phyloP scores from a whole-genome alignment of 1,140 invertebrate species.

The Drosophila sturtevanti region DNA sequence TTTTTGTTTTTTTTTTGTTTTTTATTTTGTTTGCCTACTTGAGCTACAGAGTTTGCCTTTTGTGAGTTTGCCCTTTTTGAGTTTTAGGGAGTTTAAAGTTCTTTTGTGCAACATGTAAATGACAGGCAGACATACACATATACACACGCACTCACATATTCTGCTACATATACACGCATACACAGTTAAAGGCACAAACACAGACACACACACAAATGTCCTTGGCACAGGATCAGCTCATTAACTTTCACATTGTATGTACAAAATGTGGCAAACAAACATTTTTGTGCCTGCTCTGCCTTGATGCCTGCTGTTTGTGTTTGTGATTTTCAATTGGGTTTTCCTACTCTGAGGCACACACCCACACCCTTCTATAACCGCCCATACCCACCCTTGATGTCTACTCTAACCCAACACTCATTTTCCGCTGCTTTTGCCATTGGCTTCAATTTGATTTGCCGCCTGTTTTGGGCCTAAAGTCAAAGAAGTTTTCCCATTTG shows the following conservation, averaged over 20 bases:
- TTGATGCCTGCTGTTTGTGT: slow-evolving; percentile 31
- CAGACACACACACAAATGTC: background rate
- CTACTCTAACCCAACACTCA: background rate
- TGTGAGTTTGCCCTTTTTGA: slow-evolving; percentile 44
- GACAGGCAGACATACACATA: slow-evolving; percentile 7
- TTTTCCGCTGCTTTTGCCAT: slow-evolving; percentile 35
- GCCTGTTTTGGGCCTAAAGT: slow-evolving; percentile 58
- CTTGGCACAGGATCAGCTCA: slow-evolving; percentile 28
- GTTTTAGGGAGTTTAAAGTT: slow-evolving; percentile 19
- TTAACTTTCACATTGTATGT: slow-evolving; percentile 46
- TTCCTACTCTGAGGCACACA: slow-evolving; percentile 4
- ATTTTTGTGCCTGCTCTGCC: background rate
- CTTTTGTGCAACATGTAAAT: slow-evolving; percentile 61
- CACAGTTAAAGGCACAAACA: background rate
- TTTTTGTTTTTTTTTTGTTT: background rate
- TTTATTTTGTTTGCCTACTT: slow-evolving; percentile 32
- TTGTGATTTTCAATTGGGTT: slow-evolving; percentile 61
- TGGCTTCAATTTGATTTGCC: slow-evolving; percentile 66
- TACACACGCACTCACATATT: background rate
- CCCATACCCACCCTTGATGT: background rate
- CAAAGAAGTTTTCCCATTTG: slow-evolving; percentile 64
- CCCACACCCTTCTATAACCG: too few relatives aligned
- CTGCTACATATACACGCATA: slow-evolving; percentile 5
- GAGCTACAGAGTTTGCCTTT: slow-evolving; percentile 55
- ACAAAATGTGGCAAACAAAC: slow-evolving; percentile 21